A percentile compares a stretch with the other conserved stretches of the same genome.
These are phyloP conservation scores for Oxyscelio sp. DNA, from an alignment of 2,888 invertebrate species.

Conservation along the genomic window DNA sequence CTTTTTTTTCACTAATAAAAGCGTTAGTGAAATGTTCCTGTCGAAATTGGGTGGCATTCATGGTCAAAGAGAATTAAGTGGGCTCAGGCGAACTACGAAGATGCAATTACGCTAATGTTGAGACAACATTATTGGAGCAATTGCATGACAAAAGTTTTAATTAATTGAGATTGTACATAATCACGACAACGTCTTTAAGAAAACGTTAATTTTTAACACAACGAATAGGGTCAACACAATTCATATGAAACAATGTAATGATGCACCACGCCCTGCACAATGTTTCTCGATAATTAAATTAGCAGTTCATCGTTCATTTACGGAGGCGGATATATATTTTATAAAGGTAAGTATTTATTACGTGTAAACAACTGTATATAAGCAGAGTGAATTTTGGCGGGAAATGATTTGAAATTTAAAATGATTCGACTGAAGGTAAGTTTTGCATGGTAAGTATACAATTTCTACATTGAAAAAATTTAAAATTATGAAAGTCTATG, in stretches of 20 bases:
- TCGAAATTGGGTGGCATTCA: constrained; percentile 23
- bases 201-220: neutral
- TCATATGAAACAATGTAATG: neutral
- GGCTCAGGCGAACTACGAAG: neutral
- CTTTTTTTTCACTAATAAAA: constrained; percentile 14
- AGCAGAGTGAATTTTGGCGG: too few species aligned
- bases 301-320: neutral
- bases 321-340: neutral
- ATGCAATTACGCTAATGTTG: neutral
- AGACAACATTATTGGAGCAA: constrained; percentile 11
- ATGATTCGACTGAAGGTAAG: too few species aligned
- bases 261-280: neutral
- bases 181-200: neutral
- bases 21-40: constrained; percentile 5
- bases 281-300: neutral
- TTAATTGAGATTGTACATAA: constrained; percentile 1
- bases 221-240: neutral
- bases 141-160: constrained; percentile 22
- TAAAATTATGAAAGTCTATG: neutral
- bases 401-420: too few species aligned
- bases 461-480: neutral
- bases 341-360: too few species aligned
- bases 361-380: too few species aligned
- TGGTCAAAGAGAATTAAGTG: constrained; percentile 14
- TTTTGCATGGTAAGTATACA: neutral